Evolutionary conservation across 1,140 invertebrate species (phyloP), one percentile per base, ranked within the genome.

Genomic region (Polypedilum vanderplanki): DNA sequence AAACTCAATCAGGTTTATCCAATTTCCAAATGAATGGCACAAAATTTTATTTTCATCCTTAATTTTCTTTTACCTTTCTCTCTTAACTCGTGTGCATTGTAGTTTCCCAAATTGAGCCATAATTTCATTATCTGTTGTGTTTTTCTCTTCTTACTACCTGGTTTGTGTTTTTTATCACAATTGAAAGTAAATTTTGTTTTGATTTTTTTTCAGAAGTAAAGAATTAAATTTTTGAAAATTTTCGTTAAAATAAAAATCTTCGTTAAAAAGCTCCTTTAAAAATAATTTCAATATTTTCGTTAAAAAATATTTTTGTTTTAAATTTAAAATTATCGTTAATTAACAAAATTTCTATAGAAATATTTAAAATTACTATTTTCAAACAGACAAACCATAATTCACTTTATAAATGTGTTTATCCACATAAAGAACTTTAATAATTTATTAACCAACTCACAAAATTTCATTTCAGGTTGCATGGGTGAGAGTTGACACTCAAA

Each of bases 401-500:
- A 75, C 40, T 46, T 65, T 64, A 20, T 74, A 12, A 74, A n/a
- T 74, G 40, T 73, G 18, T 57, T 67, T 76, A 18, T 33, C 24
- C 40, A 17, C n/a, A 74, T 12, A 20, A 20, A 24, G 4, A 73
- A 33, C 24, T 22, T 40, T 73, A 24, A 24, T 33, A 33, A 33
- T 33, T 33, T 33, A 33, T 8, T 57, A 57, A 57, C 12, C 12
- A 4, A 57, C 12, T 57, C 8, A 57, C n/a, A 57, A 57, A 57
- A 33, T 12, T 20, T 22, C 41, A 74, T 83, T 82, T 41, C 80
- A 95, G 93, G 91, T 96, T 77, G 94, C 94, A 75, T 96, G 94
- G 93, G 92, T 96, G 4, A 86, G 93, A 41, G 92, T 96, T 40
- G 93, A 96, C 79, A 96, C 94, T 0, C 93, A 96, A 83, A 94